phyloP scores from a whole-genome alignment of 2,797 vertebrate genomes.

The Melanotaenia pygmaea region DNA sequence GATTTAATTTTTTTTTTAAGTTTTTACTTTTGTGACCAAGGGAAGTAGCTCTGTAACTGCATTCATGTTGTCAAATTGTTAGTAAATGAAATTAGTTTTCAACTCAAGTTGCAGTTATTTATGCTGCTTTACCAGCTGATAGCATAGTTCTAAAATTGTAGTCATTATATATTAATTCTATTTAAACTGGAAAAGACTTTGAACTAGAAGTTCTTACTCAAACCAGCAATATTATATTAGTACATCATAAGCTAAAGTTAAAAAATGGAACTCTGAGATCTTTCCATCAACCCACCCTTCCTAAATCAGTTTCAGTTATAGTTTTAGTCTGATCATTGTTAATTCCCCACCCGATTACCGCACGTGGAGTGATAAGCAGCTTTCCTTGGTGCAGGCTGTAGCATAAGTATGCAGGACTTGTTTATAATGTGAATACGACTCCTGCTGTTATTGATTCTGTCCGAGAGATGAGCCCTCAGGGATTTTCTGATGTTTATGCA shows the following conservation, averaged over 20 bases:
- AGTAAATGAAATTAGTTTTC: too few relatives aligned
- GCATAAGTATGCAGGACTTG: slow-evolving; percentile 72
- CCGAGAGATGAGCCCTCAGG: slow-evolving; percentile 79
- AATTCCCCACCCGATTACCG: not conserved
- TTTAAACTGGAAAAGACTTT: not conserved
- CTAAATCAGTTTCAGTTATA: slow-evolving; percentile 23
- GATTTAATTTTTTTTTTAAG: not conserved
- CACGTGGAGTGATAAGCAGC: slow-evolving; percentile 41
- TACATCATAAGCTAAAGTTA: not conserved
- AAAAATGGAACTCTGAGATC: not conserved
- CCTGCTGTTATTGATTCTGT: slow-evolving; percentile 80
- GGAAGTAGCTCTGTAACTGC: too few relatives aligned
- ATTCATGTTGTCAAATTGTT: too few relatives aligned
- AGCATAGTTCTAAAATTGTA: not conserved
- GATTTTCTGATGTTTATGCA: slow-evolving; percentile 83
- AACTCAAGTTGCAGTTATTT: not conserved
- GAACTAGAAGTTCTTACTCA: slow-evolving; percentile 3
- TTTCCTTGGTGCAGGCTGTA: slow-evolving; percentile 31
- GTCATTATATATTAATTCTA: not conserved
- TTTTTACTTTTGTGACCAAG: not conserved
- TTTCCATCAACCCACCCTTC: slow-evolving; percentile 2
- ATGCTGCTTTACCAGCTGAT: too few relatives aligned
- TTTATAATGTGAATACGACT: slow-evolving; percentile 81
- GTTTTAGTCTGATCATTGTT: slow-evolving; percentile 13
- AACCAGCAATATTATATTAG: not conserved